phyloP scores from a whole-genome alignment of 2,888 invertebrate genomes.

The Thyatira batis region DNA sequence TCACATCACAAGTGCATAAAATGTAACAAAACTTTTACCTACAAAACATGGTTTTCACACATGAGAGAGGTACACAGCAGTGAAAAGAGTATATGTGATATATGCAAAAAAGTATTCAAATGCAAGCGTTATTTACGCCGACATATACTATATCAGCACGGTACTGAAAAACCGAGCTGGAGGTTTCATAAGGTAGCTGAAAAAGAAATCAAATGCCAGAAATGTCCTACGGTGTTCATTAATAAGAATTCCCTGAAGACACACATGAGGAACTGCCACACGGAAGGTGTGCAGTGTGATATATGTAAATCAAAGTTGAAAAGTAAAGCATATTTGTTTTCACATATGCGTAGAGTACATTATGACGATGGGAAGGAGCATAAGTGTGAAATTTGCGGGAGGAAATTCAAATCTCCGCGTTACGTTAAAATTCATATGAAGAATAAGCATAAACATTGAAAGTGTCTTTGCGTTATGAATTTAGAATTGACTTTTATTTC shows the following conservation, averaged over 20 bases:
- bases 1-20: neutral
- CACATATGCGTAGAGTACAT: constrained; percentile 41
- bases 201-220: constrained; percentile 15
- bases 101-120: constrained; percentile 8
- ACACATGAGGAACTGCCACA: constrained; percentile 40
- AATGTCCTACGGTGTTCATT: constrained; percentile 25
- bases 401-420: constrained; percentile 37
- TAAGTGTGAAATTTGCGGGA: constrained; percentile 39
- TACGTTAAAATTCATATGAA: constrained; percentile 42
- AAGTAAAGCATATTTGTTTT: constrained; percentile 29
- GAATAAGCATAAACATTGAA: constrained; percentile 18
- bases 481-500: neutral
- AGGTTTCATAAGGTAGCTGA: neutral
- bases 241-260: constrained; percentile 21
- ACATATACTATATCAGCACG: neutral
- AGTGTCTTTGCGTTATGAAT: no score
- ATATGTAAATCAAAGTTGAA: constrained; percentile 38
- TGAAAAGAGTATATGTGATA: neutral
- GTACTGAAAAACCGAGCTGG: neutral
- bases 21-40: constrained; percentile 6
- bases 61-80: constrained; percentile 11
- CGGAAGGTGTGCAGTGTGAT: constrained; percentile 24
- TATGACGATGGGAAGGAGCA: constrained; percentile 36
- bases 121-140: constrained; percentile 11
- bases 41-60: constrained; percentile 34